A percentile compares a stretch with the other conserved stretches of the same genome.
Conservation (phyloP, 2,888 invertebrate species). For the Augiades crinisus region DNA sequence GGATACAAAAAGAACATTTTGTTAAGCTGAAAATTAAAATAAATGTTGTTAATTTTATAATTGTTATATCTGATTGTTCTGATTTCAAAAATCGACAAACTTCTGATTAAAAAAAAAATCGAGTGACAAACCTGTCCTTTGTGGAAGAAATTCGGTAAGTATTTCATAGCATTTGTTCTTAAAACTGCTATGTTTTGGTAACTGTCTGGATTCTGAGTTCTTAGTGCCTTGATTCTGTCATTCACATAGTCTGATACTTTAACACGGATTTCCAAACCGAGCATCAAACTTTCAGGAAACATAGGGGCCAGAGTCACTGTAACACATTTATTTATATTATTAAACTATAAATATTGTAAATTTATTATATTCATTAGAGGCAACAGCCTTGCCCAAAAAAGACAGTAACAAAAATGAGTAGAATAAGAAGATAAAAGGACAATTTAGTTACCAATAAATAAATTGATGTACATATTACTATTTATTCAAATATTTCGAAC, state of each 20-base stretch:
- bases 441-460: no score
- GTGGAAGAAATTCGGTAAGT: conserved; percentile 97
- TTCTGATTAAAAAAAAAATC: not conserved
- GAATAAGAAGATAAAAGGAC: no score
- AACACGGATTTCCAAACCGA: conserved; percentile 98
- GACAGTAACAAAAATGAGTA: no score
- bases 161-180: conserved; percentile 99
- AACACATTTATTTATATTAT: conserved; percentile 38
- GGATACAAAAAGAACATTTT: conserved; percentile 99
- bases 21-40: conserved; percentile 82
- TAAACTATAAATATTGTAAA: not conserved
- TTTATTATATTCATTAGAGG: no score
- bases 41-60: no score
- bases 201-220: conserved; percentile 86
- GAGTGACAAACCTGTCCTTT: conserved; percentile 90
- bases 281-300: conserved; percentile 93
- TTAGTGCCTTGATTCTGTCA: conserved; percentile 94
- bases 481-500: no score
- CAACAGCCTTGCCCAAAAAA: no score
- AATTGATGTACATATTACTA: no score
- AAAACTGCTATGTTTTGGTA: conserved; percentile 97
- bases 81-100: no score
- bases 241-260: conserved; percentile 99
- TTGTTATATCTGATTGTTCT: no score
- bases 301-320: conserved; percentile 93